Base-by-base conservation (phyloP, 1,140 invertebrate genomes). In the Tetragonula clypearis region DNA sequence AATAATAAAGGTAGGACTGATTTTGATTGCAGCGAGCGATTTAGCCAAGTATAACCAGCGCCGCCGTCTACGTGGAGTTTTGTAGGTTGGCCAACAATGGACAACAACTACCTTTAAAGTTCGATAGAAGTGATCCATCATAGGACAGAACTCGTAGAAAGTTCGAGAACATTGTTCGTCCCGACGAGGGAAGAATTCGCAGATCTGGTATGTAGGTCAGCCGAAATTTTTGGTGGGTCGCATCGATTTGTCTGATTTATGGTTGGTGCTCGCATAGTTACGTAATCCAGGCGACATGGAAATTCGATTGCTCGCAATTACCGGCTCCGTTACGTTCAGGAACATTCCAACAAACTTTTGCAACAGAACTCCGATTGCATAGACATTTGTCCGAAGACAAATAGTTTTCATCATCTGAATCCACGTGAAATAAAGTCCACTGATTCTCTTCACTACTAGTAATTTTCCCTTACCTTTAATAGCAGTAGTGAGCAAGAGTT, bases 191-290 rank as follows among this genome's bases (percentile, higher is more conserved):
- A 77, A 68, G 49, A 65, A 19, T 75, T 72, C 71, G 60, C 35
- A 82, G 58, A 53, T 49, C 23, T 30, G 56, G 58, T 56, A 88
- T 85, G 68, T 85, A 85, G 83, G 86, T 73, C 83, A 86, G 23
- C 74, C 49, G 78, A 85, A 88, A 88, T 80, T 88, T 88, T 88
- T 88, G 58, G 41, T 69, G 56, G 53, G 66, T 75, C 49, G 76
- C 82, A 84, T 84, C 82, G 82, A 85, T 85, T 85, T 60, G 35
- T 49, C 23, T 30, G 35, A 83, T 56, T 87, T 81, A 55, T 60
- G 49, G 65, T 74, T 84, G 58, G 56, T 71, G 49, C 55, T 65
- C 65, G 55, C 56, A 58, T 17, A 21, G 56, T 82, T 88, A 88
- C 78, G 86, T 85, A 88, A 88, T 79, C 86, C 58, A 21, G 75